Base-by-base conservation (phyloP, 2,113 vertebrate genomes). In the Cebus imitator region DNA sequence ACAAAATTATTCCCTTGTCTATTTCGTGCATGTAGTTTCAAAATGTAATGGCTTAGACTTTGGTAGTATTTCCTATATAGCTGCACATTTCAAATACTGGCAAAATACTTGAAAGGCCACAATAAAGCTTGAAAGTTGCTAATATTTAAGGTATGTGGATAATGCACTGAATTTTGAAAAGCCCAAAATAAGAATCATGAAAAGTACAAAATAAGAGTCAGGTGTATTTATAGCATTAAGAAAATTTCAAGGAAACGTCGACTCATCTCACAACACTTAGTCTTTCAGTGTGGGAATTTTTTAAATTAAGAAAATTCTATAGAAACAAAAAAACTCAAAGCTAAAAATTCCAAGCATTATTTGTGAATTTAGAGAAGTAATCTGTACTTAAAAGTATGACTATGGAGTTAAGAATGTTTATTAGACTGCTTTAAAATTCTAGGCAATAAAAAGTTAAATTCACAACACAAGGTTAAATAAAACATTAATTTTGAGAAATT, bases 251-350 rank as follows among this genome's bases (percentile, higher is more conserved):
- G 72, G 83, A 84, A 97, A 94, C 76, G 93, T 12, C 96, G n/a
- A 70, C 83, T 64, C 2, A 48, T 75, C 94, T 86, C 64, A 87
- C 1, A 96, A 93, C 55, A 52, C 80, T 94, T 93, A 87, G 95
- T 90, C 50, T 72, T 87, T 89, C 94, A 97, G 97, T 32, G 0
- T 8, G 82, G 87, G 66, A 98, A 96, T 91, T 93, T 92, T 95
- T 96, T 40, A 97, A 79, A 87, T 95, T 92, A 61, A 92, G 0
- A 3, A 88, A 95, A 96, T 75, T 97, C 76, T 64, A 83, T 86
- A 78, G 10, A 23, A 91, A 57, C 6, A 73, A 50, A 91, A 80
- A 96, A 0, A 89, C 6, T 61, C 57, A n/a, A 0, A 40, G 78
- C 81, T 92, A 27, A 55, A 95, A 97, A 94, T 0, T 0, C 73